A percentile compares a stretch with the other conserved stretches of the same genome.
Conservation (phyloP, 2,113 vertebrate species). For the Etia nguti region DNA sequence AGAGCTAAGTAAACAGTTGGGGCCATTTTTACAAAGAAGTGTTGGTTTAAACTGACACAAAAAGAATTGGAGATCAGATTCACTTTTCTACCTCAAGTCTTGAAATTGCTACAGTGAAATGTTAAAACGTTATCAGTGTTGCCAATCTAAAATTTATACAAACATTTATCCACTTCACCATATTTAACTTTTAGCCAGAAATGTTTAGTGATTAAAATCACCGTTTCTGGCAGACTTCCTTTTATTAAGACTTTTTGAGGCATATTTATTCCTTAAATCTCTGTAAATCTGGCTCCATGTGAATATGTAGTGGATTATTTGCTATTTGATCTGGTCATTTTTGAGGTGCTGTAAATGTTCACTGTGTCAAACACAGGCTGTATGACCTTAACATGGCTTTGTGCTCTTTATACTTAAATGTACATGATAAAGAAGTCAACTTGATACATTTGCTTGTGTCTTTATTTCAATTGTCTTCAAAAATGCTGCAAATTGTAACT, state of each 20-base stretch:
- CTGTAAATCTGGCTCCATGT: neutral
- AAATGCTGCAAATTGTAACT: neutral
- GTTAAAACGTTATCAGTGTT: neutral
- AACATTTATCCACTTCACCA: neutral
- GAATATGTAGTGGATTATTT: neutral
- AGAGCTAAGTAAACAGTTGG: neutral
- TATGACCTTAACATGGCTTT: neutral
- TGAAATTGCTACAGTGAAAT: neutral
- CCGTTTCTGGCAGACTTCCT: neutral
- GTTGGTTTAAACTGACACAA: neutral
- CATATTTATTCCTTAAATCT: neutral
- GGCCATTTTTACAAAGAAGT: neutral
- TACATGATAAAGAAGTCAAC: conserved; percentile 8
- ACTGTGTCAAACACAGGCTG: neutral
- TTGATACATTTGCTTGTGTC: neutral
- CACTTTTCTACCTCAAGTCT: neutral
- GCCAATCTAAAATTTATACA: neutral
- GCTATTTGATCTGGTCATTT: neutral
- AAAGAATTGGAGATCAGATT: neutral
- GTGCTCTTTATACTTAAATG: conserved; percentile 7
- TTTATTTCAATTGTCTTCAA: neutral
- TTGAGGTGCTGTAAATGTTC: neutral
- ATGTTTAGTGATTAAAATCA: neutral
- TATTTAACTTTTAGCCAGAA: neutral
- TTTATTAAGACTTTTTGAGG: neutral